phyloP scores from a whole-genome alignment of 2,888 invertebrate species.

The Pharmacophagus antenor region DNA sequence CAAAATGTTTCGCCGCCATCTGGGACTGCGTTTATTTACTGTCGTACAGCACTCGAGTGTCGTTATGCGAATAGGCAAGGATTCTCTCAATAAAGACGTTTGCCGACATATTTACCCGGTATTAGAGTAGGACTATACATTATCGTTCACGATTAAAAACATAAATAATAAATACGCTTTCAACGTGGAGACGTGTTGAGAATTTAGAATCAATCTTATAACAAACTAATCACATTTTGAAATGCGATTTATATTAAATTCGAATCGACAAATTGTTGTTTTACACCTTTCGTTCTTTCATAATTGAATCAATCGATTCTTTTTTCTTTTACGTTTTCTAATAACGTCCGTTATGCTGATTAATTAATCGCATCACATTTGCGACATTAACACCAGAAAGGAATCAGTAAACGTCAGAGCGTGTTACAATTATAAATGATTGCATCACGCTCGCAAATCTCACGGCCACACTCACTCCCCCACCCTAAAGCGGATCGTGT shows the following conservation, averaged over 20 bases:
- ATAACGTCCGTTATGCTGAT: background rate
- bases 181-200: too few relatives aligned
- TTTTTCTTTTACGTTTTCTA: background rate
- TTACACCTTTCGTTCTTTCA: too few relatives aligned
- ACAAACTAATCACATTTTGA: too few relatives aligned
- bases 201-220: too few relatives aligned
- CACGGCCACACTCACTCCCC: slow-evolving; percentile 34
- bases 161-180: background rate
- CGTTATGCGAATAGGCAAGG: slow-evolving; percentile 47
- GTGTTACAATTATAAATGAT: slow-evolving; percentile 30
- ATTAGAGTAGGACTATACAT: background rate
- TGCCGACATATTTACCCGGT: slow-evolving; percentile 30
- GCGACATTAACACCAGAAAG: background rate
- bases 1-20: slow-evolving; percentile 58
- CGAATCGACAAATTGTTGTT: too few relatives aligned
- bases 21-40: slow-evolving; percentile 60
- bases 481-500: slow-evolving; percentile 56
- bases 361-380: background rate
- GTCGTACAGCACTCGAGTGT: slow-evolving; percentile 57
- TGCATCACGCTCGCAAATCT: slow-evolving; percentile 38
- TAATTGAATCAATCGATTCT: too few relatives aligned
- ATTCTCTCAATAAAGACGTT: slow-evolving; percentile 30
- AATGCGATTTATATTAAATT: too few relatives aligned
- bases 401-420: slow-evolving; percentile 27
- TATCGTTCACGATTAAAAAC: background rate